A percentile compares a stretch with the other conserved stretches of the same genome.
These are phyloP conservation scores for Archaeoteleia sp. DNA, from an alignment of 2,888 invertebrate genomes.

Conservation along the genomic window DNA sequence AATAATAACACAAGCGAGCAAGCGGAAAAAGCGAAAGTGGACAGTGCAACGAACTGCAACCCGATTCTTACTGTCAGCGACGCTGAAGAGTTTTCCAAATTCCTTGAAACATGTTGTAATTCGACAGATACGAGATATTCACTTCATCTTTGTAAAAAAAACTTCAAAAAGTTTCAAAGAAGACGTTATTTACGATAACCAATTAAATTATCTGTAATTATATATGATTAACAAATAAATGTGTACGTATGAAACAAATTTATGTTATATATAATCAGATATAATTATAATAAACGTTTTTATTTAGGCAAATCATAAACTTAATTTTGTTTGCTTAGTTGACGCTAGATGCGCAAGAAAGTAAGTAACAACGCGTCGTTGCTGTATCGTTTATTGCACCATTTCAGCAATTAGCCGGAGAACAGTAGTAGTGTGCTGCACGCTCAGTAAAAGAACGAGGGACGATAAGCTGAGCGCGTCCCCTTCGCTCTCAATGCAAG, in stretches of 20 bases:
- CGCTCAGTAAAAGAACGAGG: conserved; percentile 60
- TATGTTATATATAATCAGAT: no score
- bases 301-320: background rate
- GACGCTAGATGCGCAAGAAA: conserved; percentile 21
- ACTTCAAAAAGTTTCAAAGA: no score
- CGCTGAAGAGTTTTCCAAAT: conserved; percentile 15
- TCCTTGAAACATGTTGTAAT: background rate
- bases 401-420: conserved; percentile 68
- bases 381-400: conserved; percentile 63
- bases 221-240: no score
- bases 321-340: conserved; percentile 5
- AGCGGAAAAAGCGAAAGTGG: conserved; percentile 69
- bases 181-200: no score
- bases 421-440: conserved; percentile 61
- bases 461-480: conserved; percentile 25
- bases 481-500: conserved; percentile 45
- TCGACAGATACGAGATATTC: background rate
- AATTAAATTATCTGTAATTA: no score
- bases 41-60: conserved; percentile 50
- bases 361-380: conserved; percentile 25
- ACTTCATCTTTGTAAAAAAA: no score
- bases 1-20: conserved; percentile 65
- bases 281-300: no score
- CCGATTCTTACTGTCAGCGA: conserved; percentile 19
- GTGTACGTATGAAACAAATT: no score